A percentile compares a stretch with the other conserved stretches of the same genome.
phyloP scores from a whole-genome alignment of 2,888 invertebrate genomes.

The Cyclophora albipunctata region DNA sequence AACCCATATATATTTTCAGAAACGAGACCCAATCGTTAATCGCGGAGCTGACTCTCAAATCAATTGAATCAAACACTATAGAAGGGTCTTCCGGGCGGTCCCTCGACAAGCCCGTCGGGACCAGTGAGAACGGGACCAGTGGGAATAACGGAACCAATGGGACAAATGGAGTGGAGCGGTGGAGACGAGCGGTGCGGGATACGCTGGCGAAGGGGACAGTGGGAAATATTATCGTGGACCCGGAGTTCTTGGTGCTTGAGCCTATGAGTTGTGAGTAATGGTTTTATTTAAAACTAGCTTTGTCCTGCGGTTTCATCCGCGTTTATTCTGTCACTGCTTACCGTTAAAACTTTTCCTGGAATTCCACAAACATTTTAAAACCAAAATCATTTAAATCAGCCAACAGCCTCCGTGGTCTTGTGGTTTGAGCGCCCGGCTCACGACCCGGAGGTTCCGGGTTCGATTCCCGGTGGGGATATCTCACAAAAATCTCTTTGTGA shows the following conservation, averaged over 20 bases:
- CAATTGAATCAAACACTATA: slow-evolving; percentile 81
- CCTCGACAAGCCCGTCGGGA: slow-evolving; percentile 19
- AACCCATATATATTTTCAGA: slow-evolving; percentile 29
- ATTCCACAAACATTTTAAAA: no score
- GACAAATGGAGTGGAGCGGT: slow-evolving; percentile 33
- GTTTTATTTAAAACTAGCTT: not conserved
- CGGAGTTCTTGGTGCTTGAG: slow-evolving; percentile 84
- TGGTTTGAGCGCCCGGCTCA: no score
- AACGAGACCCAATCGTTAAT: slow-evolving; percentile 80
- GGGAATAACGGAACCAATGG: slow-evolving; percentile 13
- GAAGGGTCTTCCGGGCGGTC: slow-evolving; percentile 68
- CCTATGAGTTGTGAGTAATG: slow-evolving; percentile 79
- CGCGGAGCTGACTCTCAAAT: slow-evolving; percentile 83
- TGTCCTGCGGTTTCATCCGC: no score
- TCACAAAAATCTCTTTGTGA: no score
- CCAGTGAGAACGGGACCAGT: not conserved
- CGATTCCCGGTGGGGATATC: no score
- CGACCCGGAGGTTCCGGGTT: no score
- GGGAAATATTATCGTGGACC: slow-evolving; percentile 87
- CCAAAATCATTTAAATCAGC: no score
- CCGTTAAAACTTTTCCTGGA: no score
- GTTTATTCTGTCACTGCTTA: no score
- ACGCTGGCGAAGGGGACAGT: slow-evolving; percentile 83
- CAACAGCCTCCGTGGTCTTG: no score
- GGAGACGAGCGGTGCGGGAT: slow-evolving; percentile 79